Evolutionary conservation across 2,888 invertebrate genomes (phyloP), one percentile per base, ranked within the genome.

Genomic region (Meiosimyza platycephala): DNA sequence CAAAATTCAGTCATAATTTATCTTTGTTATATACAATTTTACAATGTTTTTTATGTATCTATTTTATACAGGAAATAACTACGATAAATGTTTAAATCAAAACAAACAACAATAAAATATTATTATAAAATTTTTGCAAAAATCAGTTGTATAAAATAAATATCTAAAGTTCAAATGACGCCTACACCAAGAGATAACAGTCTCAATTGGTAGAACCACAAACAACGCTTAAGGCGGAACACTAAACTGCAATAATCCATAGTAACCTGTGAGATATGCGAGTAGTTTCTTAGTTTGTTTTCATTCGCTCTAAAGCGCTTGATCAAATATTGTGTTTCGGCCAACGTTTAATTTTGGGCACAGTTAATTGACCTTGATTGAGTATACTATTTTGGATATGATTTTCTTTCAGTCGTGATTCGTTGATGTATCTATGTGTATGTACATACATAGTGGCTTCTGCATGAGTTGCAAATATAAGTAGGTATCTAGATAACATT

Each of bases 351-450:
- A 80, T 22, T 80, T 80, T 83, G 82, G 80, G 77, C 80, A 84
- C 83, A 82, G 84, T 84, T 84, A 84, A 84, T 82, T 84, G 83
- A 83, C 84, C 84, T 84, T 84, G 84, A 84, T 84, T 82, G 79
- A 77, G 80, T 79, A 2, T 22, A 79, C n/a, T 76, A 76, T 78
- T 81, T 80, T 79, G 78, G 77, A 66, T 72, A 68, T 63, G 64
- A 18, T 52, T 70, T 62, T 13, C 66, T 72, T 47, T 69, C 64
- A 51, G 52, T 59, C 60, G 16, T 71, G 59, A 13, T 69, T 47
- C 63, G 68, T 66, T 28, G 16, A 50, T 28, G n/a, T 12, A 71
- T 57, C 55, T 50, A 9, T 9, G 7, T 9, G 9, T 40, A 40
- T 9, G 9, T 40, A 9, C 9, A 9, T 40, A 40, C 2, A 7